Base-by-base conservation (phyloP, 2,113 vertebrate genomes). In the Suncus etruscus region DNA sequence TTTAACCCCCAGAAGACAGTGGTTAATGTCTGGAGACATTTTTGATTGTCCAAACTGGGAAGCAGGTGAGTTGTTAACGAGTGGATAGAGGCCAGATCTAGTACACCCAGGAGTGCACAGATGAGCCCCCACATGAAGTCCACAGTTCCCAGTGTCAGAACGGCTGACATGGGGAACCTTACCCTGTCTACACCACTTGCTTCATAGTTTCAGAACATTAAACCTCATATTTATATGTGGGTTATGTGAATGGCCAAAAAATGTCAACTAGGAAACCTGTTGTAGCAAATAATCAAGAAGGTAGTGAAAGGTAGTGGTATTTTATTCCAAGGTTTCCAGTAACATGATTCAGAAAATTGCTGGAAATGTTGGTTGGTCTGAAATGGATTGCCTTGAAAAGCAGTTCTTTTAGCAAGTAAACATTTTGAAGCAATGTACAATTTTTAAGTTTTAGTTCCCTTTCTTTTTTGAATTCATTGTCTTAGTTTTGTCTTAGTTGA, bases 201-300 rank as follows among this genome's bases (percentile, higher is more conserved):
- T 95, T 80, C 93, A 74, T 79, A 96, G 85, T 83, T 91, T 70
- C 89, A 93, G 48, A 87, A 92, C 95, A 75, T 96, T 93, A 95
- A 96, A 86, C 50, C 66, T 15, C 50, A n/a, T 72, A 89, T 95
- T 77, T 94, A 94, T 94, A 83, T 95, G 91, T 97, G 86, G 90
- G 91, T 83, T 95, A 91, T 87, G 96, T 93, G 94, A 0, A 1
- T 80, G 87, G 66, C 87, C 93, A 18, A 92, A 66, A 63, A 58
- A 45, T 48, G 83, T 85, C 94, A 88, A 83, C 47, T 89, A 29
- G 69, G 76, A 92, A 83, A 86, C 45, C 58, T 80, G 79, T 54
- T 91, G 48, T 77, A 90, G 25, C 95, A 50, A 93, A 83, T 65
- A 87, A 93, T 45, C 74, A 83, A 66, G 73, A 65, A 89, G 89